Base-by-base conservation (phyloP, 2,888 invertebrate genomes). In the Atethmia centrago region DNA sequence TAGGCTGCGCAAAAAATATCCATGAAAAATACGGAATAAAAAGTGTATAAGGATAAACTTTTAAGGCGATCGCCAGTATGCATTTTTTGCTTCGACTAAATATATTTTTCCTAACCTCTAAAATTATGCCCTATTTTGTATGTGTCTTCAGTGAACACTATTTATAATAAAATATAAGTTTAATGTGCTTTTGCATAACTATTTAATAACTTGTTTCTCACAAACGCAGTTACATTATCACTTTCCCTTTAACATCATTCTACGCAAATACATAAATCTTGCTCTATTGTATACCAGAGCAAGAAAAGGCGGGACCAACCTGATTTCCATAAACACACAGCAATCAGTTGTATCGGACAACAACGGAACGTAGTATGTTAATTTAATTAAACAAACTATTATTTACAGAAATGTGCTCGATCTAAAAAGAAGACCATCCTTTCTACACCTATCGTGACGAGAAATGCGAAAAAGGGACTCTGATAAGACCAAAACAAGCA, bases 381-480 rank as follows among this genome's bases (percentile, higher is more conserved):
- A 69, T 75, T 76, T 75, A 77, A 75, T 75, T 28, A 76, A 76
- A 61, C 25, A 40, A 47, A 59, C 36, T 68, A 40, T 76, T 59
- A 51, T 75, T 40, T 31, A 4, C 28, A 19, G n/a, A 14, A 59
- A 14, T 47, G n/a, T 45, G 51, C 19, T 3, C 0, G 19, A 61
- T 67, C 9, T 75, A 28, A 14, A n/a, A 28, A 47, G 21, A 14
- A 47, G 1, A 25, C 21, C 14, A 25, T 25, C 0, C 1, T 10
- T 25, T 49, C 49, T 49, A 1, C 4, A 16, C 9, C 7, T 42
- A 19, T 42, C 10, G 25, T 49, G 31, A n/a, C 10, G 16, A n/a
- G 14, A n/a, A 58, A 49, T 49, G 40, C 19, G 1, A 74, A 73
- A n/a, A 3, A 45, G 3, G 4, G 0, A 40, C 0, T 21, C 2